phyloP scores from a whole-genome alignment of 2,797 vertebrate species.

The Scolopax bukidnonensis region DNA sequence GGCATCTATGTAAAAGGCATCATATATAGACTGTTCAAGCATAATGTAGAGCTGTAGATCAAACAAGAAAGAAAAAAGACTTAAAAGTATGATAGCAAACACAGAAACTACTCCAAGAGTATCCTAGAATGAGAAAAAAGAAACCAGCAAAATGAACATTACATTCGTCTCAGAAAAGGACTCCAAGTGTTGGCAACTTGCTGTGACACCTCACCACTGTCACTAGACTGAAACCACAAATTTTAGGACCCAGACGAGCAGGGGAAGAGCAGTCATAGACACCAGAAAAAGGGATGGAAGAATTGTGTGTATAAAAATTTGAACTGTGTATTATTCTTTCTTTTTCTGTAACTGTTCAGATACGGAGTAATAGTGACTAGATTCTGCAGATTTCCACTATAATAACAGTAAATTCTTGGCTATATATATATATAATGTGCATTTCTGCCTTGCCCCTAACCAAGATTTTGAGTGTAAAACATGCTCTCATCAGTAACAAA shows the following conservation, averaged over 20 bases:
- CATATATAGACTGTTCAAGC: neutral
- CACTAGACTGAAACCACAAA: neutral
- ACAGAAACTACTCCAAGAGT: neutral
- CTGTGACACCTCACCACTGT: neutral
- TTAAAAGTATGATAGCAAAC: neutral
- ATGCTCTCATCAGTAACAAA: neutral
- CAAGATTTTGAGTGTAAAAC: neutral
- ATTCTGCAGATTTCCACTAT: neutral
- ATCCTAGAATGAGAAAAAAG: neutral
- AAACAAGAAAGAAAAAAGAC: neutral
- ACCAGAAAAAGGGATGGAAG: neutral
- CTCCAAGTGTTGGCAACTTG: neutral
- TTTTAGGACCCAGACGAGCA: neutral
- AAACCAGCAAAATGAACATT: neutral
- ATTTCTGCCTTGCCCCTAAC: neutral
- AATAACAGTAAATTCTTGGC: neutral
- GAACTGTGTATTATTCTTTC: neutral
- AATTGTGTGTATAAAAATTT: neutral
- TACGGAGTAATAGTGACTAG: neutral
- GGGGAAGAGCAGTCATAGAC: neutral
- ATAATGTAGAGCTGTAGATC: neutral
- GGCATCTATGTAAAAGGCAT: neutral
- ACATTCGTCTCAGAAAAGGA: neutral
- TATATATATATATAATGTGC: neutral
- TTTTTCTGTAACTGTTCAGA: neutral